These are phyloP conservation scores for Sesamia inferens DNA, from an alignment of 2,888 invertebrate species.

Conservation along the genomic window DNA sequence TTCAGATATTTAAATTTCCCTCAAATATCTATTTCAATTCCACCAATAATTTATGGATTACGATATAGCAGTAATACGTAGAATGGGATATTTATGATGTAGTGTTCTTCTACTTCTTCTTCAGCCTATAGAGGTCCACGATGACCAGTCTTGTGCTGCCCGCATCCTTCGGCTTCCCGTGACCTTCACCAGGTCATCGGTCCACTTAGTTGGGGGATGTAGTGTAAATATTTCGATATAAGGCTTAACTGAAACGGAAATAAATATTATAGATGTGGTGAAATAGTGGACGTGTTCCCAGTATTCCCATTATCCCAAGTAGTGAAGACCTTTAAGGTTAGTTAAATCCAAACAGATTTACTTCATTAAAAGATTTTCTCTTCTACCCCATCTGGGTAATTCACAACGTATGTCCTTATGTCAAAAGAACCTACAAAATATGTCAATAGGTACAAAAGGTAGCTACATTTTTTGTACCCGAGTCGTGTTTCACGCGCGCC, in stretches of 20 bases:
- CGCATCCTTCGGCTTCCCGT: no score
- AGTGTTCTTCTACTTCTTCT: no score
- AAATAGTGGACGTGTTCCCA: not conserved
- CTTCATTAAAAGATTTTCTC: not conserved
- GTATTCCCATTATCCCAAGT: not conserved
- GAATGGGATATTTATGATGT: not conserved
- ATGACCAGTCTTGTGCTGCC: no score
- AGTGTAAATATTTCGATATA: not conserved
- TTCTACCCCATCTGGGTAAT: not conserved
- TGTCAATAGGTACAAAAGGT: no score
- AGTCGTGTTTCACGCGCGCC: no score
- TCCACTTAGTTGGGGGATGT: no score
- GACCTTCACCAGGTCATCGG: no score
- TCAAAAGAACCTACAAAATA: not conserved
- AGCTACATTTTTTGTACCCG: no score
- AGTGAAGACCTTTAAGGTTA: not conserved
- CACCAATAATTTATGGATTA: not conserved
- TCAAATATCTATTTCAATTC: conserved; percentile 1
- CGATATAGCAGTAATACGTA: not conserved
- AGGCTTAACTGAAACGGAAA: not conserved
- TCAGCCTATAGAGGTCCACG: no score
- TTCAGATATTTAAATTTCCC: no score
- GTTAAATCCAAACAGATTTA: not conserved
- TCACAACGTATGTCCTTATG: not conserved
- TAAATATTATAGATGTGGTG: not conserved